These are phyloP conservation scores for Drosophila eohydei DNA, from an alignment of 2,888 invertebrate species.

Conservation along the genomic window DNA sequence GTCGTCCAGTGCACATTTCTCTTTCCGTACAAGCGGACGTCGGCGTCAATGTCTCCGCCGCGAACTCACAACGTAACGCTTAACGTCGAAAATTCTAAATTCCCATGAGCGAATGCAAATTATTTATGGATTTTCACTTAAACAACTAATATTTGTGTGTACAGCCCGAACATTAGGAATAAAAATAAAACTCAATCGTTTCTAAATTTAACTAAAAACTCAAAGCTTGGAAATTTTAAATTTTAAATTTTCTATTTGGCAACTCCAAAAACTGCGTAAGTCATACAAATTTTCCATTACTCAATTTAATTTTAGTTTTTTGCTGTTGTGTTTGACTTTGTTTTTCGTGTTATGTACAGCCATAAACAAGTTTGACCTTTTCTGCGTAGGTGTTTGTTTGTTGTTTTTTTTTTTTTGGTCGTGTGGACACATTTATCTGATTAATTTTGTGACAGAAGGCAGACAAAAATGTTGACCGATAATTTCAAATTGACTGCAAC, in stretches of 20 bases:
- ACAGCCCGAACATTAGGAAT: background rate
- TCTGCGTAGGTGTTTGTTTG: slow-evolving; percentile 50
- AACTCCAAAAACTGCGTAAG: slow-evolving; percentile 46
- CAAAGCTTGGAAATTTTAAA: slow-evolving; percentile 18
- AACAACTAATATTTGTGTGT: slow-evolving; percentile 39
- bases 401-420: slow-evolving; percentile 21
- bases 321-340: background rate
- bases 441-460: slow-evolving; percentile 72
- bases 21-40: slow-evolving; percentile 69
- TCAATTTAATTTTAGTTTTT: slow-evolving; percentile 33
- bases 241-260: slow-evolving; percentile 13
- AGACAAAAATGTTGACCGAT: slow-evolving; percentile 79
- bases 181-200: slow-evolving; percentile 12
- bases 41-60: slow-evolving; percentile 47
- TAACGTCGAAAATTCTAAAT: slow-evolving; percentile 4
- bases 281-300: slow-evolving; percentile 41
- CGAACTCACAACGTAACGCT: slow-evolving; percentile 20
- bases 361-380: slow-evolving; percentile 62
- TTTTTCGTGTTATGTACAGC: slow-evolving; percentile 30
- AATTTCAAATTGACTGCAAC: slow-evolving; percentile 73
- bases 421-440: slow-evolving; percentile 74
- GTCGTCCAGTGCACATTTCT: slow-evolving; percentile 52
- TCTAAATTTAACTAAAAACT: slow-evolving; percentile 10
- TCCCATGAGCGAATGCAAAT: slow-evolving; percentile 12
- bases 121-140: slow-evolving; percentile 39